Evolutionary conservation across 1,140 invertebrate species (phyloP), one percentile per base, ranked within the genome.

Genomic region (Planococcus citri): DNA sequence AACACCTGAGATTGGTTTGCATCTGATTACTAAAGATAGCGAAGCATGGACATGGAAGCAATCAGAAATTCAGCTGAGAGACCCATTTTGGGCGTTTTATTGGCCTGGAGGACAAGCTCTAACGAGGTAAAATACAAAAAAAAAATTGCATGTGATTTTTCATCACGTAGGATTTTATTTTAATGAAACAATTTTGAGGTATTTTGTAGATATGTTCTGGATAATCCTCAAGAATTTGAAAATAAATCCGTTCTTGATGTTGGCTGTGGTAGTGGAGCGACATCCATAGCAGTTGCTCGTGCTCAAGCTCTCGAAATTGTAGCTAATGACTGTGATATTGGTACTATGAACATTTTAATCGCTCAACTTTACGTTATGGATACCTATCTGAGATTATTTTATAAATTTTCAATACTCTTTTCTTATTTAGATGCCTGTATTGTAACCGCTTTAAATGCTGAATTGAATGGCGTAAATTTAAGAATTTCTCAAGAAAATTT

Each of bases 31-130:
- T 0, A 77, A 79, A 0, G 76, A 76, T 0, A 83, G 82, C 72
- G 73, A 78, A 0, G 72, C 84, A 0, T 85, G 83, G 77, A 74
- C 75, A 2, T 77, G 78, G 0, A 74, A 73, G 0, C 72, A 70
- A 1, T 73, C 77, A 3, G 69, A 76, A 25, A 73, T 74, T 0
- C 75, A 78, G 0, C 80, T 82, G 37, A 71, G 72, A 25, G 77
- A 84, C 41, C 82, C 82, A 0, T 84, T 81, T 73, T 84, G 82
- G 82, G 81, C 79, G 0, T 83, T 85, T 74, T 84, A 84, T 72
- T 85, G 84, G 83, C 83, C 83, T 0, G 83, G 83, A 0, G 84
- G 83, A 2, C 83, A 84, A 70, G 82, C 79, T 37, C 76, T 82
- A 27, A 76, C 80, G 0, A 80, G 80, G 78, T 83, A 64, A 68